A percentile compares a stretch with the other conserved stretches of the same genome.
phyloP scores from a whole-genome alignment of 2,888 invertebrate species.

The Nephrotoma guestfalica region DNA sequence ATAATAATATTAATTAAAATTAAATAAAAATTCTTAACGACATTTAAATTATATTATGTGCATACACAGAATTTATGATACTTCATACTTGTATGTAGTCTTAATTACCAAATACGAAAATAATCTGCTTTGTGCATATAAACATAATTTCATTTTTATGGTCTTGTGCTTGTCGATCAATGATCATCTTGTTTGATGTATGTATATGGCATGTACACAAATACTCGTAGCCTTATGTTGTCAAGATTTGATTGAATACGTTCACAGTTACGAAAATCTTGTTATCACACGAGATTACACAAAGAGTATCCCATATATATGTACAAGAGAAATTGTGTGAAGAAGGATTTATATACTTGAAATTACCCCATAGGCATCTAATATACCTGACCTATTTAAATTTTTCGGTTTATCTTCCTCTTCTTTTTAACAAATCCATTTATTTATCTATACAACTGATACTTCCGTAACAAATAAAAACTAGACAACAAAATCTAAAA shows the following conservation, averaged over 20 bases:
- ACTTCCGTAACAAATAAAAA: background rate
- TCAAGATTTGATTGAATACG: too few species aligned
- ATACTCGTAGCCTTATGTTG: too few species aligned
- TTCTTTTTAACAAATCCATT: background rate
- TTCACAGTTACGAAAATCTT: too few species aligned
- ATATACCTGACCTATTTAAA: background rate
- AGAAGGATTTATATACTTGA: background rate
- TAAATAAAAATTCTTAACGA: background rate
- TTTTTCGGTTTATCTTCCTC: background rate
- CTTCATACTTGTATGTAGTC: background rate
- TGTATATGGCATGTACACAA: background rate
- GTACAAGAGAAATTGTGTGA: background rate
- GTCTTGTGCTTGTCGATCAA: background rate
- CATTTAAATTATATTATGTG: background rate
- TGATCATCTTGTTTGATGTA: background rate
- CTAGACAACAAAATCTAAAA: background rate
- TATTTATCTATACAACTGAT: background rate
- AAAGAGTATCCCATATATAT: background rate
- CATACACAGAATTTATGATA: background rate
- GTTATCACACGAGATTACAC: too few species aligned
- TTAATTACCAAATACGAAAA: background rate
- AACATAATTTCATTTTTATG: background rate
- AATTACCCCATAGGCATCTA: background rate
- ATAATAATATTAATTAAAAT: background rate
- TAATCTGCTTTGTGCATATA: background rate